Evolutionary conservation across 2,113 vertebrate species (phyloP), one percentile per base, ranked within the genome.

Genomic region (Hyperoodon ampullatus): DNA sequence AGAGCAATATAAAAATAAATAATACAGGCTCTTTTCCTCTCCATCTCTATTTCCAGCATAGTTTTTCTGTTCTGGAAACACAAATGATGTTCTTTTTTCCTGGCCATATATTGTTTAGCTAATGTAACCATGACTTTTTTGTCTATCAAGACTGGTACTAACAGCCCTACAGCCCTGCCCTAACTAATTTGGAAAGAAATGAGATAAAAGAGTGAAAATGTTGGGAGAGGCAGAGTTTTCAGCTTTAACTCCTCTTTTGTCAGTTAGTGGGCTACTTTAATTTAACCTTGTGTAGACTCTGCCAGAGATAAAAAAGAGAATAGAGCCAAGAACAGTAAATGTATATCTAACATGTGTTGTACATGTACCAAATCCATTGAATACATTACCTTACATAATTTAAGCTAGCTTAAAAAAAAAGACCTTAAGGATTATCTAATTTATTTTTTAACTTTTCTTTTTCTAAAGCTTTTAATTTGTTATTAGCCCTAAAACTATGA

Each of bases 1-100:
- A 14, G 13, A 85, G 33, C 77, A 66, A 58, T 53, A 87, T 60
- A 88, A 94, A 95, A 96, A 93, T 93, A 83, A 90, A 74, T 35
- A 75, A 70, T 63, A 39, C 24, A 80, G 24, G 23, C 33, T 74
- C 50, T 44, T 94, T 65, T 77, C 44, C 14, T 92, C 23, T 14
- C 28, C 50, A 80, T 33, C 26, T 93, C 13, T 94, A 44, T 94
- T 90, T 95, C 61, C 33, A 83, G 39, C 13, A 26, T 61, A 21
- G 26, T 50, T 65, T 88, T 93, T 95, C 55, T 94, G 61, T 72
- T 63, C 44, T 87, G 68, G 80, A 96, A 92, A 92, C 14, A 92
- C n/a, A 87, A 84, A 66, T 95, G 16, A 60, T 68, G 3, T 47
- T 72, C 10, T 71, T 85, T 94, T 94, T 53, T 70, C 77, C 18